Evolutionary conservation across 1,140 invertebrate genomes (phyloP).

Genomic region (Nephotettix cincticeps): DNA sequence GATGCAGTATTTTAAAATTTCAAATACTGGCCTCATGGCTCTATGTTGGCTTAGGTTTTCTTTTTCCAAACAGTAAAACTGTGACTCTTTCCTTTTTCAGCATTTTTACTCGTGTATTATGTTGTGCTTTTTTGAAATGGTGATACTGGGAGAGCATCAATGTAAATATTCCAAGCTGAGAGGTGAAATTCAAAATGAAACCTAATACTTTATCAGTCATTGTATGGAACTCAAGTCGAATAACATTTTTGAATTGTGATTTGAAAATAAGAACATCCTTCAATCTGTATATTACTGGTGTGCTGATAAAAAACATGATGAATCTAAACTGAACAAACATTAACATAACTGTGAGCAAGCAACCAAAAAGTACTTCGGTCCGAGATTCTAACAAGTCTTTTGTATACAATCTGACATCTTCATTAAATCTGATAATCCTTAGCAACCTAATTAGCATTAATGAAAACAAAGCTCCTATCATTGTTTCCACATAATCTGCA

Average conservation of each 20-base stretch:
- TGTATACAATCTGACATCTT: too few relatives aligned
- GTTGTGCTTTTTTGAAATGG: neutral
- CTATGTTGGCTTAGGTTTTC: too few relatives aligned
- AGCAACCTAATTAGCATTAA: too few relatives aligned
- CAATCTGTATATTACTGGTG: neutral
- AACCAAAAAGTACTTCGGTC: neutral
- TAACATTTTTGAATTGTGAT: neutral
- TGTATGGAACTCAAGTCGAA: neutral
- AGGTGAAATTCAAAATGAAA: neutral
- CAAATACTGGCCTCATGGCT: too few relatives aligned
- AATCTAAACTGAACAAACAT: neutral
- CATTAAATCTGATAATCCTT: too few relatives aligned
- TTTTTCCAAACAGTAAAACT: too few relatives aligned
- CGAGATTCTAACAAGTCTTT: neutral
- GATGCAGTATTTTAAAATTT: too few relatives aligned
- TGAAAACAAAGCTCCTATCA: too few relatives aligned
- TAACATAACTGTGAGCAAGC: neutral
- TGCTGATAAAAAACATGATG: neutral
- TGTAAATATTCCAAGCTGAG: neutral
- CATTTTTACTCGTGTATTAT: neutral
- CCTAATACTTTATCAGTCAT: neutral
- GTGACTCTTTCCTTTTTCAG: too few relatives aligned
- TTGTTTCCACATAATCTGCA: too few relatives aligned
- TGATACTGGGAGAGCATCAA: neutral
- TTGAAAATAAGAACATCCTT: slow-evolving; percentile 3